Base-by-base conservation (phyloP, 2,797 vertebrate species). In the Eutrigla gurnardus region DNA sequence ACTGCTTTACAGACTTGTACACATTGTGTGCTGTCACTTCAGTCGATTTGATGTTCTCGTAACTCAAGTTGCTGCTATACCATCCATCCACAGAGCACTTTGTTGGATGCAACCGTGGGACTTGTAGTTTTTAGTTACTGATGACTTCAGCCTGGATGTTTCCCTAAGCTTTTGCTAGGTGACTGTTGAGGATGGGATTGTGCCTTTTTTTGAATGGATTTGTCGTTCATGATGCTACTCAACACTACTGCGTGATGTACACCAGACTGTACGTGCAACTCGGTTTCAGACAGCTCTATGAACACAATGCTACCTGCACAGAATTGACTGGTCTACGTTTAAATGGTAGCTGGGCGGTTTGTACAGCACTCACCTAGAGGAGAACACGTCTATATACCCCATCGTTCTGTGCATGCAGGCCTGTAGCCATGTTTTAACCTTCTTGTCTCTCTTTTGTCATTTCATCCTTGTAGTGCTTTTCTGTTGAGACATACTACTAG, bases 171-270 rank as follows among this genome's bases (percentile, higher is more conserved):
- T 89, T 84, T 77, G 88, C 88, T 90, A 84, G 86, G 87, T 91
- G 91, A 90, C 89, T 88, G 83, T 91, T 90, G 89, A 88, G 84
- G 79, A 90, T 86, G 83, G 89, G 87, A 88, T 89, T 93, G 93
- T 93, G 93, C 93, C 93, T 94, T 93, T 94, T 94, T 87, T 86
- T 89, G 67, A 89, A 86, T 86, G 84, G 87, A 89, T 87, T 91
- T 88, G 80, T 87, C 65, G 66, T 88, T 91, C 73, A 87, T 64
- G 80, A 91, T 77, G 82, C 86, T 85, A 77, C 85, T 81, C 88
- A 83, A 88, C 87, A 80, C 88, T 75, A 83, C 83, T 84, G 70
- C 78, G 89, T 76, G 83, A 84, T 71, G 60, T 63, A 78, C 77
- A 70, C 76, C 75, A 89, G 84, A 89, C 86, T 82, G 83, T 80